Conservation (phyloP, 1,140 invertebrate genomes). For the Drosophila albomicans region DNA sequence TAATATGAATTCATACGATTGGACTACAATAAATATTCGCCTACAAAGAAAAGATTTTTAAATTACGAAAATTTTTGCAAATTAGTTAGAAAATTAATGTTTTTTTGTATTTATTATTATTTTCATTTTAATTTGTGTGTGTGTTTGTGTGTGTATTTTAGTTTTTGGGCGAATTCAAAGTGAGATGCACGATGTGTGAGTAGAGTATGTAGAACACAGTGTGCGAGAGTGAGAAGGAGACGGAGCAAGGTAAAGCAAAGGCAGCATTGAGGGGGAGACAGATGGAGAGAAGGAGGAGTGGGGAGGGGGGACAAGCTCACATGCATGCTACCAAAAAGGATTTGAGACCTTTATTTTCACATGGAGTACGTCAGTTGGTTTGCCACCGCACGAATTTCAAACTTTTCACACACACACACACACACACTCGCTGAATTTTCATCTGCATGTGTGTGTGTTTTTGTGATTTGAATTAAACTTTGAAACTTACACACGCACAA, state of each 20-base stretch:
- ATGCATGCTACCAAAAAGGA: slow-evolving; percentile 63
- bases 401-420: slow-evolving; percentile 69
- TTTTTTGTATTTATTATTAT: slow-evolving; percentile 1
- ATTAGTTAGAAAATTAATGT: slow-evolving; percentile 62
- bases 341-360: slow-evolving; percentile 79
- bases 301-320: slow-evolving; percentile 2
- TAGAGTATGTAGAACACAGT: slow-evolving; percentile 17
- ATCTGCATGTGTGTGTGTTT: slow-evolving; percentile 70
- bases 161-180: slow-evolving; percentile 61
- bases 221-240: not conserved
- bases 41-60: not conserved
- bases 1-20: too few species aligned
- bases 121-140: slow-evolving; percentile 27
- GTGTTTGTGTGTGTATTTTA: slow-evolving; percentile 54
- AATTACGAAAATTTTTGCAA: slow-evolving; percentile 37
- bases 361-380: slow-evolving; percentile 69
- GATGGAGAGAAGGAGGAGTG: not conserved
- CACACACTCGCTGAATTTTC: slow-evolving; percentile 46
- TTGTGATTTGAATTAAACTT: slow-evolving; percentile 83
- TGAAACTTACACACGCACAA: slow-evolving; percentile 56
- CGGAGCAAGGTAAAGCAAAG: slow-evolving; percentile 3
- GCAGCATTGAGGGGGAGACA: not conserved
- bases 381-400: slow-evolving; percentile 81
- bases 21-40: too few species aligned
- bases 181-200: slow-evolving; percentile 19